Evolutionary conservation across 1,140 invertebrate species (phyloP), one percentile per base, ranked within the genome.

Genomic region (Agraylea sexmaculata): DNA sequence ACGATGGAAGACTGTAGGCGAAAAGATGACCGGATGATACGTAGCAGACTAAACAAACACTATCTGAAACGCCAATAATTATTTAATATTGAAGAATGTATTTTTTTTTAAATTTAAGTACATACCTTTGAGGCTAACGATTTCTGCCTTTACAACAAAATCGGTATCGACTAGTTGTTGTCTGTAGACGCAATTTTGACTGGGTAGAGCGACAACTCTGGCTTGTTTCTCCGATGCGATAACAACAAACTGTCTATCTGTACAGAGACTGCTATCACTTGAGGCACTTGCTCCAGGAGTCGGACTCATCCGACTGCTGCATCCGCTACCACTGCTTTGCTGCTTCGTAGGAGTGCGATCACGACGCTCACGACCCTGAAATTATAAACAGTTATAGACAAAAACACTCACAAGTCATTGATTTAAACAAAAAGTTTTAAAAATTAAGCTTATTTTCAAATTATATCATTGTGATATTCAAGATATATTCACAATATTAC

Each of bases 191-290:
- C 77, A 94, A 66, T 85, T 93, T 63, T 96, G 92, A 41, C 88
- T 92, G 45, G 92, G 92, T 53, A 96, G 73, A 44, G 87, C 87
- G 32, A 94, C 81, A 37, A 96, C 87, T 58, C 90, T 75, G 36
- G 89, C 89, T 67, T 95, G 89, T 62, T 94, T 95, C 64, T 96
- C 91, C 31, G 89, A 93, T 38, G 83, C 82, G 42, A 96, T 76
- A 12, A 93, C 85, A 33, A 89, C 83, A 67, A 89, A 93, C 72
- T 96, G 92, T 47, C 84, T 71, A 67, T 95, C 90, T 42, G 39
- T 35, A 72, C 75, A 57, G 69, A 71, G 42, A 62, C 59, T 50
- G 68, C 74, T 54, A 66, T 68, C 64, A 63, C 55, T 71, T 51
- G 58, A 59, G 35, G 62, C 43, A 48, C 62, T 60, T 49, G 60